Conservation (phyloP, 2,888 invertebrate species). For the Tipula confusa region DNA sequence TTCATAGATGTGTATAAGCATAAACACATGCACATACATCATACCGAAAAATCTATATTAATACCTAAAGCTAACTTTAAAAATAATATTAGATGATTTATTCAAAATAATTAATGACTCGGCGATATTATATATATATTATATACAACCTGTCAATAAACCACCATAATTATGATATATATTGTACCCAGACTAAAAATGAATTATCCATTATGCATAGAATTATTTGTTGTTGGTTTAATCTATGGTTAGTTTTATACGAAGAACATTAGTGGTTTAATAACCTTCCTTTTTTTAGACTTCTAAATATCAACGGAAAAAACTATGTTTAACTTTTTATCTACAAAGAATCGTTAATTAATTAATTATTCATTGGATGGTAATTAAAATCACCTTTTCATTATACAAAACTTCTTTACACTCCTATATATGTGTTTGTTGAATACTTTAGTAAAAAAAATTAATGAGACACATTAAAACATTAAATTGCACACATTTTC, state of each 20-base stretch:
- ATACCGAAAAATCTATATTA: no score
- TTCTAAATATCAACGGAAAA: not conserved
- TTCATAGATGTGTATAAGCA: not conserved
- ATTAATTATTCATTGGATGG: not conserved
- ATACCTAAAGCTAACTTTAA: not conserved
- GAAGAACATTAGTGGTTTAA: not conserved
- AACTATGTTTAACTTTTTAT: not conserved
- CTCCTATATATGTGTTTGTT: not conserved
- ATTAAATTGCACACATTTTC: not conserved
- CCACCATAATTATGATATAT: constrained; percentile 14
- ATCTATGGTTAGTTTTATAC: not conserved
- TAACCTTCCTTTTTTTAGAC: not conserved
- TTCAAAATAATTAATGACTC: not conserved
- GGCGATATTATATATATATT: not conserved
- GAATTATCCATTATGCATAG: not conserved
- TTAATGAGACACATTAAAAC: not conserved
- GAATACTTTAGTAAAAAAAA: not conserved
- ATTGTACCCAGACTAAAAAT: not conserved
- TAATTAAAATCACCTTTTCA: constrained; percentile 25
- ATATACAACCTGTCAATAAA: not conserved
- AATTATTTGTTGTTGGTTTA: not conserved
- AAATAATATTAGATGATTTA: not conserved
- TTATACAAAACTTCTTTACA: no score
- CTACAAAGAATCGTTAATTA: not conserved
- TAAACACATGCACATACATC: not conserved